These are phyloP conservation scores for Eupeodes luniger DNA, from an alignment of 2,888 invertebrate genomes.

Conservation along the genomic window DNA sequence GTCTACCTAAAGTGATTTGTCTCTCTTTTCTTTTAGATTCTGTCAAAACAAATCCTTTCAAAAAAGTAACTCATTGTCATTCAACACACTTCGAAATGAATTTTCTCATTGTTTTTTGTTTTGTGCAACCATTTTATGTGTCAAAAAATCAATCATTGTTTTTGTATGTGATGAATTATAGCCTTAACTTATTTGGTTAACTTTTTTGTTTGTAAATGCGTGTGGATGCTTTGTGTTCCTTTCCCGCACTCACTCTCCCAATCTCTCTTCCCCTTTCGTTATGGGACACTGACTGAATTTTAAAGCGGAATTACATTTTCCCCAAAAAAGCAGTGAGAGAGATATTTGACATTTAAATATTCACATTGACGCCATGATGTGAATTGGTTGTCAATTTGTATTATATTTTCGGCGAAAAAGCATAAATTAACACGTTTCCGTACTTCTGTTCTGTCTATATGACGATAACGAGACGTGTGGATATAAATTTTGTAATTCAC, in stretches of 20 bases:
- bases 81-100: constrained; percentile 31
- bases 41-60: constrained; percentile 21
- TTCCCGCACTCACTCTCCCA: constrained; percentile 10
- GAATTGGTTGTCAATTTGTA: constrained; percentile 44
- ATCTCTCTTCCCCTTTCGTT: constrained; percentile 24
- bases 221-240: constrained; percentile 7
- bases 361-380: constrained; percentile 36
- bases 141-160: constrained; percentile 71
- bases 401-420: constrained; percentile 31
- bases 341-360: constrained; percentile 50
- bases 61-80: constrained; percentile 55
- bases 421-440: constrained; percentile 34
- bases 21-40: neutral
- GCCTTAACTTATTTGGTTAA: constrained; percentile 26
- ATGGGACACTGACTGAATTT: constrained; percentile 55
- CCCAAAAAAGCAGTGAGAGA: neutral
- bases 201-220: neutral
- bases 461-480: neutral
- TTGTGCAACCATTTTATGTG: constrained; percentile 56
- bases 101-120: constrained; percentile 54
- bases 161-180: constrained; percentile 54
- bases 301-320: constrained; percentile 54
- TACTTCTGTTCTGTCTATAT: neutral
- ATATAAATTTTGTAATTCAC: constrained; percentile 17
- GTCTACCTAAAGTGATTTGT: constrained; percentile 11